Evolutionary conservation across 2,797 vertebrate species (phyloP), one percentile per base, ranked within the genome.

Genomic region (Lacerta agilis): DNA sequence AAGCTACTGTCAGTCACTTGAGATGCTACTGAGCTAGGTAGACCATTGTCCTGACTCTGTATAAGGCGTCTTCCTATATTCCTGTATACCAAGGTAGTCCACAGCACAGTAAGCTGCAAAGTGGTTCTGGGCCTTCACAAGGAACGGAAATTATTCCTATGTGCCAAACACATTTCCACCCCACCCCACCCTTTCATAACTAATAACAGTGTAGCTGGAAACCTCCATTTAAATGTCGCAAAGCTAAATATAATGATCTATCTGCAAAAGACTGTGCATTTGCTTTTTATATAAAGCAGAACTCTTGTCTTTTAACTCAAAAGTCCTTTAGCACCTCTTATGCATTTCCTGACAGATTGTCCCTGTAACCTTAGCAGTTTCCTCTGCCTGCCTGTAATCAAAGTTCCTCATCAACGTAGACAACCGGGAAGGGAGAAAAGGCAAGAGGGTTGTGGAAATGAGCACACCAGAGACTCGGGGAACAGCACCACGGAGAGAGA

Each of bases 241-340:
- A 82, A 88, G 33, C 23, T 69, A 88, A 88, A 72, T 43, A 79
- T 71, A 78, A 83, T 71, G 64, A 79, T 83, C 29, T 38, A 7
- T 79, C 67, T 69, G 82, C 20, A 84, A 72, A 72, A 61, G 45
- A 72, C 36, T 27, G 5, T 8, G 5, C 25, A 8, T 55, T 38
- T 18, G 29, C 33, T 69, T 27, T 25, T n/a, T 41, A 58, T 61
- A 15, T 27, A 27, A 17, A 49, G 38, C 66, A 80, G 61, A 58
- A 41, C 27, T 49, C 25, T 71, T 84, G 66, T 29, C 36, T 72
- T 72, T 79, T 84, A 85, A 13, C 29, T 36, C 82, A 61, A 79
- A 79, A 73, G 76, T 79, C 23, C 49, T 66, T 85, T 85, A 66
- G 61, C 23, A 23, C 38, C 23, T 72, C 76, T 64, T 73, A 4